Conservation (phyloP, 2,797 vertebrate species). For the Manis crassicaudata region DNA sequence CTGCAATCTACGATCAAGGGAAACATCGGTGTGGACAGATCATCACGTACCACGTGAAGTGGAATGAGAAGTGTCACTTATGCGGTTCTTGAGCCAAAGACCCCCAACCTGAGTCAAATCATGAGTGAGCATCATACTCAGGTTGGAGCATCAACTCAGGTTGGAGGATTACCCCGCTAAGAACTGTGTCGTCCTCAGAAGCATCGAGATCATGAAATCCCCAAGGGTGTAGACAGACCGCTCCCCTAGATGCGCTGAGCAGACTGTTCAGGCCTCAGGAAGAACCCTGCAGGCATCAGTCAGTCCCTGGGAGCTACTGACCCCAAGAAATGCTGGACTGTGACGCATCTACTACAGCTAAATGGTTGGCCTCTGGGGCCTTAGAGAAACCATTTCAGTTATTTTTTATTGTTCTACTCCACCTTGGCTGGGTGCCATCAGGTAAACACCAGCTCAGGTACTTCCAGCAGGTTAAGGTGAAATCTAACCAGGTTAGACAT, state of each 20-base stretch:
- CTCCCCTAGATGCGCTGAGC: neutral
- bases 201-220: neutral
- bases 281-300: neutral
- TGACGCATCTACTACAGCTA: fast-evolving
- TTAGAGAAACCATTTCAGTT: neutral
- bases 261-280: neutral
- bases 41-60: neutral
- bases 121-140: neutral
- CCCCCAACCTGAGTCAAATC: neutral
- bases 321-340: neutral
- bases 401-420: neutral
- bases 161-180: too few species aligned
- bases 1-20: neutral
- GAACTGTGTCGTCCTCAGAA: neutral
- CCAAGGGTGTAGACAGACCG: neutral
- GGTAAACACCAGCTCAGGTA: neutral
- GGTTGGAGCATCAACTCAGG: neutral
- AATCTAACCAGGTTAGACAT: neutral
- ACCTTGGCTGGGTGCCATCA: neutral
- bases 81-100: neutral
- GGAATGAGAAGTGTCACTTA: neutral
- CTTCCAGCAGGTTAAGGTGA: neutral
- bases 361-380: neutral
- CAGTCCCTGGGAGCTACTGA: neutral
- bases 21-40: too few species aligned